Conservation (phyloP, 2,797 vertebrate species). For the Pempheris klunzingeri region DNA sequence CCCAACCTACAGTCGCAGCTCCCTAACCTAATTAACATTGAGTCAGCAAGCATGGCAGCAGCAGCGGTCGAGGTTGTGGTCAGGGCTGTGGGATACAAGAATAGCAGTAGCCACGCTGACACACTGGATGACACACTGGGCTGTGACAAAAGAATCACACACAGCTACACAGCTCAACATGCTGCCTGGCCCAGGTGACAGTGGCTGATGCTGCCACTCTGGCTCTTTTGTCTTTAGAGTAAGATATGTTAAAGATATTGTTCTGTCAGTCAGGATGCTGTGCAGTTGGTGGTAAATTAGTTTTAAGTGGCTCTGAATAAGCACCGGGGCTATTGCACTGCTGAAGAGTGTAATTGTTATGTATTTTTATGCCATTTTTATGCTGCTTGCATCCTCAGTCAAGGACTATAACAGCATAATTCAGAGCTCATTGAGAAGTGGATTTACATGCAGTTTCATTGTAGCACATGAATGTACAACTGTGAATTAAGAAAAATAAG, state of each 20-base stretch:
- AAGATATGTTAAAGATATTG: conserved; percentile 17
- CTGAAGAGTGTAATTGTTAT: conserved; percentile 39
- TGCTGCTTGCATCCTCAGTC: conserved; percentile 18
- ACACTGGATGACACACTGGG: conserved; percentile 73
- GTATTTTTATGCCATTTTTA: conserved; percentile 44
- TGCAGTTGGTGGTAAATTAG: conserved; percentile 32
- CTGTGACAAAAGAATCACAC: conserved; percentile 77
- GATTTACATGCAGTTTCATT: conserved; percentile 16
- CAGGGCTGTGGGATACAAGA: conserved; percentile 68
- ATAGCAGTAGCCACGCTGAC: conserved; percentile 76
- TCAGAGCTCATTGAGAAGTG: conserved; percentile 38
- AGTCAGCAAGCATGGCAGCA: conserved; percentile 76
- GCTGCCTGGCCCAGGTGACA: conserved; percentile 65
- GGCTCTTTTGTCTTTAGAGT: conserved; percentile 20
- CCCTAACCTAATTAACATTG: conserved; percentile 84
- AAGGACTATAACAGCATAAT: conserved; percentile 29
- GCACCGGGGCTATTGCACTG: conserved; percentile 7
- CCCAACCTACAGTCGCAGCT: conserved; percentile 70
- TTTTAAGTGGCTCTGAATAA: conserved; percentile 35
- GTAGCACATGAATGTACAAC: neutral
- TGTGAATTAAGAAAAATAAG: conserved; percentile 2
- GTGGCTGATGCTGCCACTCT: conserved; percentile 48
- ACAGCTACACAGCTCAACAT: conserved; percentile 64
- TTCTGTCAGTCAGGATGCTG: conserved; percentile 11
- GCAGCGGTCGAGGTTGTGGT: conserved; percentile 69